phyloP scores from a whole-genome alignment of 2,888 invertebrate species.

The Drosophila setosimentum region DNA sequence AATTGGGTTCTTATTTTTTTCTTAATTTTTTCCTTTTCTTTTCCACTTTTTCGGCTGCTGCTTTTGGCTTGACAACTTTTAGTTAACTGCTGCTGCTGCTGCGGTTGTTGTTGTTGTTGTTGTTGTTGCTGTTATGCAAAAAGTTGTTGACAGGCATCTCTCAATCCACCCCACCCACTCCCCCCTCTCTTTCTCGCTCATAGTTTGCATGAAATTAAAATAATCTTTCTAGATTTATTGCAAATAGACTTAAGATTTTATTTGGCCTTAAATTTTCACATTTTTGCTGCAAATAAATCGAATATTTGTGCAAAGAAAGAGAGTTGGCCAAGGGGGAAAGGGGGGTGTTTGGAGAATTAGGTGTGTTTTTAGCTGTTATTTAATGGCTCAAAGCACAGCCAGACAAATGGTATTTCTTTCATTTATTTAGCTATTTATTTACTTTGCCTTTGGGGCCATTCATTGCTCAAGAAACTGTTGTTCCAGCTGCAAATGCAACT shows the following conservation, averaged over 20 bases:
- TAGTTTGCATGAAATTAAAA: slow-evolving; percentile 80
- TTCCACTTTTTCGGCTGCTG: not conserved
- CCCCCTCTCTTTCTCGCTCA: slow-evolving; percentile 18
- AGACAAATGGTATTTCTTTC: not conserved
- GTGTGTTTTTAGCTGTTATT: slow-evolving; percentile 48
- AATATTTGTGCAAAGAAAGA: not conserved
- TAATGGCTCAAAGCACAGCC: slow-evolving; percentile 54
- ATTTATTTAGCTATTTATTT: not conserved
- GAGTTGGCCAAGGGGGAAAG: no score
- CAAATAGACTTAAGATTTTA: slow-evolving; percentile 25
- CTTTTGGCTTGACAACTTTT: slow-evolving; percentile 56
- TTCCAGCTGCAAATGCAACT: slow-evolving; percentile 58
- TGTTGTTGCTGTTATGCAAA: slow-evolving; percentile 50
- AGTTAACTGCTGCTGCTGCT: slow-evolving; percentile 47
- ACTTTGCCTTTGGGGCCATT: slow-evolving; percentile 23
- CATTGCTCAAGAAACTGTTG: slow-evolving; percentile 48
- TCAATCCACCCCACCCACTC: slow-evolving; percentile 21
- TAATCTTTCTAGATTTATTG: slow-evolving; percentile 78
- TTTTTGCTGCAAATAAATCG: not conserved
- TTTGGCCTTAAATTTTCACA: not conserved
- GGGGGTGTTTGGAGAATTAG: not conserved
- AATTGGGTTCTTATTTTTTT: slow-evolving; percentile 11
- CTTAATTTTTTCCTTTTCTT: no score
- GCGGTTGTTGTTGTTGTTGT: slow-evolving; percentile 32
- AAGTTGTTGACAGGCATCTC: slow-evolving; percentile 77